Base-by-base conservation (phyloP, 1,140 invertebrate species). In the Sitodiplosis mosellana region DNA sequence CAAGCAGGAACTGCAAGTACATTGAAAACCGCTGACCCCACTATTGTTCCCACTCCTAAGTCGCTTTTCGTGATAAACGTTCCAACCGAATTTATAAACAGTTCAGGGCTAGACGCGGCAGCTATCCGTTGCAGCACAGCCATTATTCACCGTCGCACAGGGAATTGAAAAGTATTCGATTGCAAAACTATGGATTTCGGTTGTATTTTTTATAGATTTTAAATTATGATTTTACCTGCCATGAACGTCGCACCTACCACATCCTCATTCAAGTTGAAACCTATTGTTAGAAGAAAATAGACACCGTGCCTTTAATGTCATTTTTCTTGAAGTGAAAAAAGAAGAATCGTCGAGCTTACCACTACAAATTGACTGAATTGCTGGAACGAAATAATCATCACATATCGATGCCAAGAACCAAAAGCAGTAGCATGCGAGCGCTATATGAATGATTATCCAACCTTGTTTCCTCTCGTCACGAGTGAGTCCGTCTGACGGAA, bases 21-120 rank as follows among this genome's bases (percentile, higher is more conserved):
- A 68, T 93, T 94, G 67, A 93, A 93, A 12, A 93, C 87, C 4
- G 89, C 87, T 6, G 86, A 90, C 7, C 89, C 90, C 2, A 93
- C 85, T 50, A 93, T 86, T 14, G 88, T 88, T 14, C 87, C 86
- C 15, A 87, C 74, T 3, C 85, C 85, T 48, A 88, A 80, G 58
- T 88, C 84, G 18, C 83, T 83, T 59, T 87, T 74, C 0, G 83
- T 87, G 53, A 88, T 76, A 53, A 88, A 88, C 1, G 86, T 87
- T 34, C 87, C 88, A 51, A 93, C 81, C 45, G 86, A 75, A 58
- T 87, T 87, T n/a, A 90, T 86, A 64, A 92, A 93, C 12, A 95
- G 73, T 66, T 94, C 90, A 1, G 90, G 88, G n/a, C 85, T 83
- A 21, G 87, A 90, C 6, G 87, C 90, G 1, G 88, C 88, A 1